phyloP scores from a whole-genome alignment of 2,797 vertebrate species.

The Austrolebias charrua region DNA sequence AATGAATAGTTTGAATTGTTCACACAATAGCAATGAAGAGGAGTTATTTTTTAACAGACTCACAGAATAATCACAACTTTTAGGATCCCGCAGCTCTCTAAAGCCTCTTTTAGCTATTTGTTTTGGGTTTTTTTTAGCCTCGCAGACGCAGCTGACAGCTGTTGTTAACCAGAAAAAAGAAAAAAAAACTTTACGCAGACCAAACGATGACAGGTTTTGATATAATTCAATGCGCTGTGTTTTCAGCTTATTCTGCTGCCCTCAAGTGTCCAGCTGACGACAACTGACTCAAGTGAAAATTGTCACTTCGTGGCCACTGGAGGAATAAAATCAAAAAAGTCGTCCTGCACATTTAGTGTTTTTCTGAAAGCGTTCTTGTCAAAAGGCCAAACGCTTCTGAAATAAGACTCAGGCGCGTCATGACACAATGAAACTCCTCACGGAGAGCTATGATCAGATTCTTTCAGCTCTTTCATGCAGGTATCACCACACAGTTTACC shows the following conservation, averaged over 20 bases:
- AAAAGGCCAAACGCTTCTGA: slow-evolving; percentile 26
- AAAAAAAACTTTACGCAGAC: background rate
- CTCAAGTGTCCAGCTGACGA: slow-evolving; percentile 13
- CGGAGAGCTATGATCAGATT: slow-evolving; percentile 37
- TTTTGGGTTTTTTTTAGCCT: background rate
- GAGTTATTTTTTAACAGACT: background rate
- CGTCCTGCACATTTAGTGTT: background rate
- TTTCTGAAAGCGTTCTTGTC: slow-evolving; percentile 21
- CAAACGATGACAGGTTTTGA: slow-evolving; percentile 1
- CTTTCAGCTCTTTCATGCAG: slow-evolving; percentile 35
- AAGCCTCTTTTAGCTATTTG: background rate
- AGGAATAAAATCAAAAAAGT: background rate
- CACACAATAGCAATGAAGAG: too few species aligned
- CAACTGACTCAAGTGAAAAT: background rate
- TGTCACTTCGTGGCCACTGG: background rate
- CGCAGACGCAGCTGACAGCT: background rate
- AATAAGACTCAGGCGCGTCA: slow-evolving; percentile 37
- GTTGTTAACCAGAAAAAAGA: background rate
- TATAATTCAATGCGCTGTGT: background rate
- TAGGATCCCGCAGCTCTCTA: background rate
- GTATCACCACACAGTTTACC: slow-evolving; percentile 44
- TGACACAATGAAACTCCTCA: slow-evolving; percentile 37
- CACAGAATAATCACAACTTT: background rate
- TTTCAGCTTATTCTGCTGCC: slow-evolving; percentile 7
- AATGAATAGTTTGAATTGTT: too few species aligned